A percentile compares a stretch with the other conserved stretches of the same genome.
These are phyloP conservation scores for Dunckerocampus dactyliophorus DNA, from an alignment of 2,113 vertebrate species.

Conservation along the genomic window DNA sequence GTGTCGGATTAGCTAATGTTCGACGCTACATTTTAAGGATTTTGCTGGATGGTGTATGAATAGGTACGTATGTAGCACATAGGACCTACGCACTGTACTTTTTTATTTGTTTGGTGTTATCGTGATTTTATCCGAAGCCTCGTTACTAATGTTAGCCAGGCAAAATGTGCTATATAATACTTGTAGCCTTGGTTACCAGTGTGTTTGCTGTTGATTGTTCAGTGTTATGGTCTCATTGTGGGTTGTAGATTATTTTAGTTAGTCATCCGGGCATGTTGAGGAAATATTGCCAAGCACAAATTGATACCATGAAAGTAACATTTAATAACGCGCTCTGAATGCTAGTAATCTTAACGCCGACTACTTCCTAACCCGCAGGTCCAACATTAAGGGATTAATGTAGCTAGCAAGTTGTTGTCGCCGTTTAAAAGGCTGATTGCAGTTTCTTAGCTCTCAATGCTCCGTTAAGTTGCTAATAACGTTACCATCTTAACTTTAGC, in stretches of 20 bases:
- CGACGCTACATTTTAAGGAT: not conserved
- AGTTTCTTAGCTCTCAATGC: constrained; percentile 2
- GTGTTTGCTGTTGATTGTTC: constrained; percentile 75
- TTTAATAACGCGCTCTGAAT: not conserved
- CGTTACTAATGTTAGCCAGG: constrained; percentile 31
- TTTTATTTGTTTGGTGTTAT: not conserved
- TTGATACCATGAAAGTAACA: not conserved
- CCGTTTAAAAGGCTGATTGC: not conserved
- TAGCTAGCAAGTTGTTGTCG: not conserved
- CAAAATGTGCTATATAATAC: constrained; percentile 37
- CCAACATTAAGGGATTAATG: not conserved
- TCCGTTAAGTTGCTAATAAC: not conserved
- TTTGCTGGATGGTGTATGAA: not conserved
- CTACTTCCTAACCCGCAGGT: not conserved
- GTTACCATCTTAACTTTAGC: not conserved
- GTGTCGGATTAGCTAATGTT: constrained; percentile 3
- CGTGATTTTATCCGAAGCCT: not conserved
- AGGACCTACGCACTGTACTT: too few species aligned
- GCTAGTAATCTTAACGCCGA: not conserved
- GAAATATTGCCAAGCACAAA: not conserved
- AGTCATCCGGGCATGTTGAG: not conserved
- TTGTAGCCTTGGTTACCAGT: constrained; percentile 47
- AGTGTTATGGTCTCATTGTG: constrained; percentile 24
- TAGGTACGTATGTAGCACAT: not conserved
- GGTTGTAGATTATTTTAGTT: constrained; percentile 17